phyloP scores from a whole-genome alignment of 2,113 vertebrate genomes.

The Girardinichthys multiradiatus region DNA sequence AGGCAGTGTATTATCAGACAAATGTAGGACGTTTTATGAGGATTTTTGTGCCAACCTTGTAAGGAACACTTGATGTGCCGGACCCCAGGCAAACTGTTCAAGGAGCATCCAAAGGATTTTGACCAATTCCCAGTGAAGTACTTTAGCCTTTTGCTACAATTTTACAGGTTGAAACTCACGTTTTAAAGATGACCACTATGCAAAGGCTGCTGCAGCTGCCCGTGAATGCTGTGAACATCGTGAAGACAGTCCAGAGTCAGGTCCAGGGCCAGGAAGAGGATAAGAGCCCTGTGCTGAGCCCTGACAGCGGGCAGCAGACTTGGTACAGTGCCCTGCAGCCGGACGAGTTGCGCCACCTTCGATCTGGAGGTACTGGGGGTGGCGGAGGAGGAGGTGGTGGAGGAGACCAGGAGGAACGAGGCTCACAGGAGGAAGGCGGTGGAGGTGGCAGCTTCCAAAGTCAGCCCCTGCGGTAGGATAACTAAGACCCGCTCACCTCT shows the following conservation, averaged over 20 bases:
- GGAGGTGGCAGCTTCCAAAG: slow-evolving; percentile 68
- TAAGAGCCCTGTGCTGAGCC: slow-evolving; percentile 86
- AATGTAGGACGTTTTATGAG: slow-evolving; percentile 16
- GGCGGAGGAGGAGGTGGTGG: slow-evolving; percentile 42
- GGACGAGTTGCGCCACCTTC: slow-evolving; percentile 86
- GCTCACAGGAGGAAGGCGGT: slow-evolving; percentile 72
- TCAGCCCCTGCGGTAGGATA: slow-evolving; percentile 86
- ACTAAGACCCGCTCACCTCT: neutral
- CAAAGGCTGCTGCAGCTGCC: slow-evolving; percentile 91
- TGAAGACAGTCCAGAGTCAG: slow-evolving; percentile 79
- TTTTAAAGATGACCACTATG: slow-evolving; percentile 80
- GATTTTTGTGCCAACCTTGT: slow-evolving; percentile 13
- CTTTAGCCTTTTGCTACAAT: neutral
- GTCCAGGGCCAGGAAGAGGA: slow-evolving; percentile 82
- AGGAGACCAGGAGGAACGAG: slow-evolving; percentile 61
- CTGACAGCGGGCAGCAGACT: slow-evolving; percentile 79
- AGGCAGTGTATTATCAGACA: neutral
- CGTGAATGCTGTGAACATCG: slow-evolving; percentile 76
- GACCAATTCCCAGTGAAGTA: slow-evolving; percentile 9
- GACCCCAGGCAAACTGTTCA: slow-evolving; percentile 11
- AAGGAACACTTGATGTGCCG: slow-evolving; percentile 21
- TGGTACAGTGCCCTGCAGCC: slow-evolving; percentile 91
- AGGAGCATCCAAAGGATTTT: slow-evolving; percentile 19
- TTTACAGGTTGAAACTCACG: slow-evolving; percentile 27
- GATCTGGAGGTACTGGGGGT: slow-evolving; percentile 66